These are phyloP conservation scores for Stenoptilia bipunctidactyla DNA, from an alignment of 2,888 invertebrate species.

Conservation along the genomic window DNA sequence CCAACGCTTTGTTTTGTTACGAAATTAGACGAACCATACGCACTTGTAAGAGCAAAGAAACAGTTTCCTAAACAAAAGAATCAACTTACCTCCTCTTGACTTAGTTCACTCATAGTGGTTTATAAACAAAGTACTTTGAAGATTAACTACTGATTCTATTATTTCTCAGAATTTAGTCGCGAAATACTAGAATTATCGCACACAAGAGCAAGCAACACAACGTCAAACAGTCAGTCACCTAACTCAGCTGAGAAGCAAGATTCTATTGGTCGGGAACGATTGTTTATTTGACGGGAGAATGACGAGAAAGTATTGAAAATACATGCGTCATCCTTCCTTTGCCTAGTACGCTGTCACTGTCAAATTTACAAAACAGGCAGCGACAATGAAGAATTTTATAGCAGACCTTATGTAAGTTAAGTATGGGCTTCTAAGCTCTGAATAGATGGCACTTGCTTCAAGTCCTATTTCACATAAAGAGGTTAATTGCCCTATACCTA, in stretches of 20 bases:
- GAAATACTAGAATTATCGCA: slow-evolving; percentile 37
- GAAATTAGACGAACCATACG: slow-evolving; percentile 65
- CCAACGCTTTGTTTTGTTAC: slow-evolving; percentile 69
- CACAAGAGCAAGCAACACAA: slow-evolving; percentile 51
- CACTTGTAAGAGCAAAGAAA: slow-evolving; percentile 38
- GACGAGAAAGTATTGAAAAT: slow-evolving; percentile 69
- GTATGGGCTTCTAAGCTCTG: too few relatives aligned
- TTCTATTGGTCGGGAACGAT: slow-evolving; percentile 52
- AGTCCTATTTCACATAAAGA: too few relatives aligned
- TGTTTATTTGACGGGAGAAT: slow-evolving; percentile 35
- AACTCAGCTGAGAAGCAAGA: slow-evolving; percentile 48
- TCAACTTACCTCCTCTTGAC: slow-evolving; percentile 87
- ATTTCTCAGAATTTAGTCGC: slow-evolving; percentile 36
- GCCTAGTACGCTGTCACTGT: too few relatives aligned
- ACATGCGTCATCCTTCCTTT: slow-evolving; percentile 66
- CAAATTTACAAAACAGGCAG: too few relatives aligned
- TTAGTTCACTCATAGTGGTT: slow-evolving; percentile 83
- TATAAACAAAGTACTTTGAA: slow-evolving; percentile 13
- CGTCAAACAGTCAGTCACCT: slow-evolving; percentile 66
- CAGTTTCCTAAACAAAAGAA: slow-evolving; percentile 49
- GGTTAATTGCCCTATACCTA: too few relatives aligned
- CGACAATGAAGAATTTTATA: too few relatives aligned
- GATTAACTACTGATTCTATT: slow-evolving; percentile 25
- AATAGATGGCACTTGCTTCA: too few relatives aligned
- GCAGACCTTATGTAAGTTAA: too few relatives aligned